Base-by-base conservation (phyloP, 2,888 invertebrate genomes). In the Epirrita christyi region DNA sequence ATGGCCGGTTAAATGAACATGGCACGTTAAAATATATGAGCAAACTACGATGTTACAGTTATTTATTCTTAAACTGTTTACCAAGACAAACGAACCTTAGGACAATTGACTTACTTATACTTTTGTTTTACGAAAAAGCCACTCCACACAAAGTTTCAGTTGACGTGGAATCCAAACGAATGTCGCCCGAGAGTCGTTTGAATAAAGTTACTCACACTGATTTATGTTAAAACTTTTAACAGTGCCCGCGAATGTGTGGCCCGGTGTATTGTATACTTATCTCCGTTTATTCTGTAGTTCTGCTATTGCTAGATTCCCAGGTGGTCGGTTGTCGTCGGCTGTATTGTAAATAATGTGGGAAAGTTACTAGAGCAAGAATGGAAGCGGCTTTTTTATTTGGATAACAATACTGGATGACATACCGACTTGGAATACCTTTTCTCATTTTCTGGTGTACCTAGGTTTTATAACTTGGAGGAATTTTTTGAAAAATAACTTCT, bases 151-250 rank as follows among this genome's bases (percentile, higher is more conserved):
- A 58, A 89, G 83, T 89, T 88, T 80, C 73, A 72, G 80, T 82
- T 84, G 86, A 86, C 81, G 86, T 79, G 79, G 78, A 86, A 81
- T 83, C 82, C 84, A 81, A 89, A 89, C 88, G 84, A 86, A 83
- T 88, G 89, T 90, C 87, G 84, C 88, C 79, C 78, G 89, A 90
- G 88, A 89, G 88, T 88, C 88, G 88, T 89, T 89, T 88, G 89
- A 89, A 89, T 90, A 90, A 90, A 91, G 88, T 90, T 90, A 86
- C 83, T 40, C 76, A 58, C 73, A 78, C 86, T 89, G 90, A 89
- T 91, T 90, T 90, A 91, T 90, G 88, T 83, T 76, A 67, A 87
- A 91, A 90, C 83, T 89, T 89, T 76, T 76, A 75, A 76, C 78
- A 79, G 70, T 67, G 72, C 73, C 75, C 36, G 40, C 43, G 81